Evolutionary conservation across 2,888 invertebrate genomes (phyloP), one percentile per base, ranked within the genome.

Genomic region (Corbicula japonica): DNA sequence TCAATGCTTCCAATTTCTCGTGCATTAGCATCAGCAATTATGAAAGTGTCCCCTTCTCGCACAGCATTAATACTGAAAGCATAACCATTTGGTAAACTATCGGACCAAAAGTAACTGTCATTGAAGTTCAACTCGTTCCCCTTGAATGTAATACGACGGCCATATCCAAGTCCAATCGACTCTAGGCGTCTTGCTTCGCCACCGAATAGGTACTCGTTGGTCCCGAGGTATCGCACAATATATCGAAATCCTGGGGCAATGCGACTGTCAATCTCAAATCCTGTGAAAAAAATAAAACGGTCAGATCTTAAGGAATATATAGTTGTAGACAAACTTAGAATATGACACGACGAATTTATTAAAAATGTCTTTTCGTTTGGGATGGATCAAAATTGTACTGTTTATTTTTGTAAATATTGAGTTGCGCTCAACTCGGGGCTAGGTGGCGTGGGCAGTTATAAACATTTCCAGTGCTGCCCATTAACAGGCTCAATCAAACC

Each of bases 191-290:
- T 94, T 41, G 96, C 96, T 90, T 95, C 95, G n/a, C 95, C 95
- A 83, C 95, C 94, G 91, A 96, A 96, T 85, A 96, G 94, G 92
- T 95, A 95, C 46, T 95, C 95, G 56, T 95, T 95, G n/a, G 89
- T 87, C 15, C 85, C 86, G 23, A 86, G 71, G 2, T 96, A 95
- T 6, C 96, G 95, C 5, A 96, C 96, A 77, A 95, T 95, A 94
- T 96, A 96, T 92, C 95, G 95, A 94, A 96, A 97, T 85, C 97
- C 96, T 83, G 96, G 95, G 86, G 96, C 94, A 81, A 96, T 95
- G 71, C 96, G 94, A 71, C 95, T 95, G 94, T 97, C 96, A 86
- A 96, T 95, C 93, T 96, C 96, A 69, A 96, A 95, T 65, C 96
- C 96, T 90, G 89, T 58, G 78, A 84, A 58, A 80, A 73, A 69